These are phyloP conservation scores for Eurytoma californica DNA, from an alignment of 2,888 invertebrate genomes.

Conservation along the genomic window DNA sequence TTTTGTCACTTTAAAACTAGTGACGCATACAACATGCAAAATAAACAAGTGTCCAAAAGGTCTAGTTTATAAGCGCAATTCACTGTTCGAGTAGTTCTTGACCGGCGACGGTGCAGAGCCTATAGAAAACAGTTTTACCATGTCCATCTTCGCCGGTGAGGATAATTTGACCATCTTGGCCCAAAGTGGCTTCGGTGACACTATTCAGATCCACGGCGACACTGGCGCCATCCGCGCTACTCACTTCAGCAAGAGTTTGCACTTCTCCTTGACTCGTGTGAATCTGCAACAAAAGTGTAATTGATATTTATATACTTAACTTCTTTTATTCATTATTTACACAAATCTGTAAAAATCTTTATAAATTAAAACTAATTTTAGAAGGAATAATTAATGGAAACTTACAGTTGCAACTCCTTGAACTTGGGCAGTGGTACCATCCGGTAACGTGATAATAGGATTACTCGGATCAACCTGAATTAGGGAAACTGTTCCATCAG, in stretches of 20 bases:
- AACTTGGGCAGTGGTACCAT: slow-evolving; percentile 96
- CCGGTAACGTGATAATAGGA: slow-evolving; percentile 95
- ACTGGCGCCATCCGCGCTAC: slow-evolving; percentile 80
- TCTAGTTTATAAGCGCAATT: slow-evolving; percentile 65
- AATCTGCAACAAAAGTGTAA: slow-evolving; percentile 67
- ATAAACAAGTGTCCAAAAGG: slow-evolving; percentile 58
- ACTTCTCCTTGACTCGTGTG: slow-evolving; percentile 78
- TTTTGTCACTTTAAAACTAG: slow-evolving; percentile 49
- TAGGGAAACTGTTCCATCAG: slow-evolving; percentile 96
- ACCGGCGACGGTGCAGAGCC: slow-evolving; percentile 75
- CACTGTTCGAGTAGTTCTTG: slow-evolving; percentile 75
- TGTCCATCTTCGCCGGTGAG: slow-evolving; percentile 96
- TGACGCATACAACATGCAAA: slow-evolving; percentile 58
- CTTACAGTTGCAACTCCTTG: slow-evolving; percentile 84
- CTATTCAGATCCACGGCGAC: slow-evolving; percentile 92
- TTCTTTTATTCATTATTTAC: not conserved
- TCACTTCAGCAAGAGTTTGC: slow-evolving; percentile 85
- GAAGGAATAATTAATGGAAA: slow-evolving; percentile 41
- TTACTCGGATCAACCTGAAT: slow-evolving; percentile 96
- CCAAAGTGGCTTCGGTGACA: slow-evolving; percentile 92
- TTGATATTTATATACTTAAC: not conserved
- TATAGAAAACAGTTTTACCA: slow-evolving; percentile 80
- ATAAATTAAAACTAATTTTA: not conserved
- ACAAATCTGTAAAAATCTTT: not conserved
- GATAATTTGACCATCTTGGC: slow-evolving; percentile 95